Base-by-base conservation (phyloP, 2,797 vertebrate species). In the Amblyopsis hoosieri region DNA sequence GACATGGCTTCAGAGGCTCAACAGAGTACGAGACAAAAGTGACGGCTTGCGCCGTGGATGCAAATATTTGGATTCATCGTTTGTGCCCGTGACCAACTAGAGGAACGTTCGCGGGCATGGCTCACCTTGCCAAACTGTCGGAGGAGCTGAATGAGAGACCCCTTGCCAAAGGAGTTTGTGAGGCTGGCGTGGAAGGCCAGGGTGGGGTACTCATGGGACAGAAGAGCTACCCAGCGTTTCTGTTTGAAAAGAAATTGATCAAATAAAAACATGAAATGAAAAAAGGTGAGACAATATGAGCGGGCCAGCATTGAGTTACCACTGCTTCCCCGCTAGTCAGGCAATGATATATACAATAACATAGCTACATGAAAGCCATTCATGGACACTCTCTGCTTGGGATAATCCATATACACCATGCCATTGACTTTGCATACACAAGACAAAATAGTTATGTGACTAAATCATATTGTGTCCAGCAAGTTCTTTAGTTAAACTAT, bases 151-250 rank as follows among this genome's bases (percentile, higher is more conserved):
- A 99, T 99, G 72, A 99, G 96, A 1, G 96, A 96, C 70, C 98
- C 97, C 83, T 99, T 99, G 55, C 98, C 98, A 45, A 99, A 99
- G 0, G 98, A 94, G 83, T 99, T 99, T 29, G 97, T 99, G 70
- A 99, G 95, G 86, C 98, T 99, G 59, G 98, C 96, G 0, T 99
- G 98, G 86, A 99, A 99, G 61, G 97, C 97, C 15, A 99, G 91
- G 0, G 97, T 99, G 4, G 98, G 98, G 66, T 96, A 95, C 60
- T 99, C 96, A 58, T 95, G 94, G 69, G 98, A 99, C n/a, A 99
- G 90, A 46, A 96, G 15, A 1, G 97, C 96, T 33, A 99, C 97
- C 98, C 98, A 99, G 11, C 94, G 95, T 91, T 96, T 99, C 98
- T 99, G 76, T 49, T 76, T 3, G 12, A 58, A 60, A 57, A 14